phyloP scores from a whole-genome alignment of 2,113 vertebrate species.

The Etia nguti region DNA sequence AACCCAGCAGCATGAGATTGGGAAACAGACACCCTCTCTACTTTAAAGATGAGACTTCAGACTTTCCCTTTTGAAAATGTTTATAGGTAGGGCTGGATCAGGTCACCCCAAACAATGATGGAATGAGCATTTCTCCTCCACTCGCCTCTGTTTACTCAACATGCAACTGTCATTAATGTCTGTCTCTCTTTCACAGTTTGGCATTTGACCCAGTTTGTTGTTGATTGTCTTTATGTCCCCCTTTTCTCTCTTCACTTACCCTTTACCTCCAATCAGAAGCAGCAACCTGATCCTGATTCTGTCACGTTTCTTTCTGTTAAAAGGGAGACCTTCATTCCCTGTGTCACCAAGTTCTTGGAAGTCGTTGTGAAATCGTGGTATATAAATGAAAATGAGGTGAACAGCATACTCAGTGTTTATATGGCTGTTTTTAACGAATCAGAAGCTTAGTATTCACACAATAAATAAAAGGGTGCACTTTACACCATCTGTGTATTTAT shows the following conservation, averaged over 20 bases:
- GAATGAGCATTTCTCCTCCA: background rate
- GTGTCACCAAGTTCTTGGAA: background rate
- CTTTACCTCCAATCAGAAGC: background rate
- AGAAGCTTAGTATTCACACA: background rate
- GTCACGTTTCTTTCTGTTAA: background rate
- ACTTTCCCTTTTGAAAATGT: background rate
- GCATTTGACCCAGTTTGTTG: background rate
- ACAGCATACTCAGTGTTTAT: background rate
- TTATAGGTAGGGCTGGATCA: background rate
- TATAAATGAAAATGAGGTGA: background rate
- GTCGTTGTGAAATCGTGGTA: background rate
- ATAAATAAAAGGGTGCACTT: background rate
- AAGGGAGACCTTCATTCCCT: background rate
- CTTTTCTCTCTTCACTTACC: background rate
- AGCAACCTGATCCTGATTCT: background rate
- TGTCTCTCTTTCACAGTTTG: background rate
- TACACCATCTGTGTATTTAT: background rate
- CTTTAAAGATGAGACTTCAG: background rate
- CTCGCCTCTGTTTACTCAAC: background rate
- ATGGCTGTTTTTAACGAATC: background rate
- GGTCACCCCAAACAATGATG: background rate
- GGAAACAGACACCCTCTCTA: background rate
- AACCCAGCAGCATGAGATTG: background rate
- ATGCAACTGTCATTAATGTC: background rate
- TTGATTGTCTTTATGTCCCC: background rate